Percentiles rank a stretch among this genome's conserved stretches.
Conservation (phyloP, 2,113 vertebrate species). For the Neolamprologus falcicula region DNA sequence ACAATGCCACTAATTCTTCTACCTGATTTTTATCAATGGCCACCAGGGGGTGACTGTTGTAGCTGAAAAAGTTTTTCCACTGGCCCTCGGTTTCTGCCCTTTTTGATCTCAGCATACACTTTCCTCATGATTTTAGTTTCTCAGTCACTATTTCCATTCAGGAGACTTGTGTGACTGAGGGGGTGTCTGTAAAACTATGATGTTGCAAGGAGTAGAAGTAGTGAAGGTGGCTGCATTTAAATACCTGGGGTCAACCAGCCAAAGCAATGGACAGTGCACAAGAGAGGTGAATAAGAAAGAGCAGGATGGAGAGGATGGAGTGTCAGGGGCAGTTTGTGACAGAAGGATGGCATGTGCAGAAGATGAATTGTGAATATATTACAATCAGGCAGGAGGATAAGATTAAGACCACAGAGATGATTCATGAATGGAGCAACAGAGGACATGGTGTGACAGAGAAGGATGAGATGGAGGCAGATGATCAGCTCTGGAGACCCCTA, state of each 20-base stretch:
- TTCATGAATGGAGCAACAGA: neutral
- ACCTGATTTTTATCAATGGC: neutral
- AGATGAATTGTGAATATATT: neutral
- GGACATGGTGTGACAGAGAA: neutral
- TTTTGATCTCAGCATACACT: neutral
- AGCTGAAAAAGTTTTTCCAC: neutral
- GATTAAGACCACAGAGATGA: neutral
- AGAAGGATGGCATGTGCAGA: neutral
- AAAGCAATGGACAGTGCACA: neutral
- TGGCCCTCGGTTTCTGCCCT: neutral
- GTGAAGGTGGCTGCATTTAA: neutral
- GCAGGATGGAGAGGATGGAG: neutral
- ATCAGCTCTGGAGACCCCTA: neutral
- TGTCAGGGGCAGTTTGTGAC: neutral
- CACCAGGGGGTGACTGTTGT: neutral
- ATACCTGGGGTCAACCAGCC: neutral
- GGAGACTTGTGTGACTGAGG: rapidly evolving
- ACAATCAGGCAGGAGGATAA: neutral
- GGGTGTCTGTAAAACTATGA: neutral
- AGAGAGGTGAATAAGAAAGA: neutral
- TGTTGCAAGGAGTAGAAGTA: neutral
- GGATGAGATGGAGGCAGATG: neutral
- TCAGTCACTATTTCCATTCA: neutral
- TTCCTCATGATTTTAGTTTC: neutral
- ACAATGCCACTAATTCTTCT: neutral